Percentiles rank a stretch among this genome's conserved stretches.
These are phyloP conservation scores for Nanorana parkeri DNA, from an alignment of 2,113 vertebrate species.

Conservation along the genomic window DNA sequence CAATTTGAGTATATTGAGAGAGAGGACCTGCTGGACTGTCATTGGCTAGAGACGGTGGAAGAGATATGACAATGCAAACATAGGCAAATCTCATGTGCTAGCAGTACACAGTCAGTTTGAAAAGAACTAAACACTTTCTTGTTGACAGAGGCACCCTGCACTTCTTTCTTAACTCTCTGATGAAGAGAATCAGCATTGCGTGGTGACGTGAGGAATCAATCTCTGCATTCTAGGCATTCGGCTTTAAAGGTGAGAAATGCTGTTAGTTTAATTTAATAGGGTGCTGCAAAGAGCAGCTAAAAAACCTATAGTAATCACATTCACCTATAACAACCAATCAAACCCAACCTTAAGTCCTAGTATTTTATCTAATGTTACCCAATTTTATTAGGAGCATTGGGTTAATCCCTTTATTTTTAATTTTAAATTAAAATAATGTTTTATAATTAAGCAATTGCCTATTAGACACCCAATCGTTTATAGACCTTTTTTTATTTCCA, in stretches of 20 bases:
- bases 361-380: too few species aligned
- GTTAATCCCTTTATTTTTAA: too few species aligned
- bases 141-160: background rate
- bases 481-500: too few species aligned
- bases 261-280: too few species aligned
- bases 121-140: background rate
- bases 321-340: background rate
- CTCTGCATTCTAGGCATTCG: background rate
- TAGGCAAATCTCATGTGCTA: constrained; percentile 65
- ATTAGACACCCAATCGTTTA: too few species aligned
- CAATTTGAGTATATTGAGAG: constrained; percentile 65
- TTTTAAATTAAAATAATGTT: too few species aligned
- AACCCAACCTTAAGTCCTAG: background rate
- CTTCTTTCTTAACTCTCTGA: background rate
- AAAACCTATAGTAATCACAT: background rate
- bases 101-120: constrained; percentile 32
- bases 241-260: constrained; percentile 12
- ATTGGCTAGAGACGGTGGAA: constrained; percentile 64
- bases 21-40: constrained; percentile 45
- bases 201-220: background rate
- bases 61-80: constrained; percentile 67
- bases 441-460: too few species aligned
- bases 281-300: background rate
- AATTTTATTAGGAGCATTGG: too few species aligned
- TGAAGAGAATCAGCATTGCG: background rate